phyloP scores from a whole-genome alignment of 2,888 invertebrate genomes.

The Balanococcus diminutus region DNA sequence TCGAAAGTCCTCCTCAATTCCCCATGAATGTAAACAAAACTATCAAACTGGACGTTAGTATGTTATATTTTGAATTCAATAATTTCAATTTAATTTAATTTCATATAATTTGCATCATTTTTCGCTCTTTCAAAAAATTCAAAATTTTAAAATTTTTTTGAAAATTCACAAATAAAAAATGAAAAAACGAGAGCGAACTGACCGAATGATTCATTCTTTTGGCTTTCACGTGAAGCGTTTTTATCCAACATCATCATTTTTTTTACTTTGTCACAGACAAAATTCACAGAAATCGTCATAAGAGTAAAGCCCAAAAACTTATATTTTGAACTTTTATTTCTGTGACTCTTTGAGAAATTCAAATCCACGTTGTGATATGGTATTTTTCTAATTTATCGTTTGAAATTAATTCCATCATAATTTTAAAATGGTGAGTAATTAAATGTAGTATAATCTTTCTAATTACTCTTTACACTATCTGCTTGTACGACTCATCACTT shows the following conservation, averaged over 20 bases:
- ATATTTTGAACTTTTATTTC: not conserved
- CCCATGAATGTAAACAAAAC: no score
- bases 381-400: not conserved
- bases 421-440: slow-evolving; percentile 24
- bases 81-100: no score
- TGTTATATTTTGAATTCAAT: no score
- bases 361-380: slow-evolving; percentile 24
- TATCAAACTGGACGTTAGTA: no score
- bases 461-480: not conserved
- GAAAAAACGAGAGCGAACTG: not conserved
- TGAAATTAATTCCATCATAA: not conserved
- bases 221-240: not conserved
- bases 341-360: not conserved
- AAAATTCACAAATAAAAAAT: not conserved
- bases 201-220: not conserved
- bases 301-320: not conserved
- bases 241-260: not conserved
- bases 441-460: not conserved
- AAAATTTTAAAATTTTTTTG: no score
- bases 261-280: no score
- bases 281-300: no score
- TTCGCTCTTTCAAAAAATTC: no score
- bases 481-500: not conserved
- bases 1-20: no score
- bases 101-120: no score